Conservation (phyloP, 2,888 invertebrate species). For the Lysandra coridon region DNA sequence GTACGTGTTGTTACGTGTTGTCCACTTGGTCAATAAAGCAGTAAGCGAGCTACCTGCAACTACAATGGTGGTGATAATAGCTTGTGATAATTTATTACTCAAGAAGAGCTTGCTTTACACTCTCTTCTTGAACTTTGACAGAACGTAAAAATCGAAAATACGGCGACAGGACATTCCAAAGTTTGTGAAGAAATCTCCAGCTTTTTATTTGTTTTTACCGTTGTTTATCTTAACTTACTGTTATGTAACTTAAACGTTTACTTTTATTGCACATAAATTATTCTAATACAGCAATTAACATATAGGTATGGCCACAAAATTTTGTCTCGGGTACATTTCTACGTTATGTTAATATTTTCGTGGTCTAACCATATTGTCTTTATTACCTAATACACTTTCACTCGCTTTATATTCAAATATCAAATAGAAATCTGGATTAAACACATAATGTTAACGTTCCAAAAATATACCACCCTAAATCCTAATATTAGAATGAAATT, state of each 20-base stretch:
- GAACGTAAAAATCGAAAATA: not conserved
- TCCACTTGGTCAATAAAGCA: no score
- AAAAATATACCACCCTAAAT: not conserved
- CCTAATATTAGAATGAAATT: not conserved
- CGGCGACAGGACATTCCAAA: not conserved
- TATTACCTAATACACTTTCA: slow-evolving; percentile 25
- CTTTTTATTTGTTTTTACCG: not conserved
- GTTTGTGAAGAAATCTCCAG: not conserved
- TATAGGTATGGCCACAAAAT: slow-evolving; percentile 17
- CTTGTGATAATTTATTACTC: no score
- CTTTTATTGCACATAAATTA: slow-evolving; percentile 18
- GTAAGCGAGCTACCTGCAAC: no score
- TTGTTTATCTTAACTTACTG: not conserved
- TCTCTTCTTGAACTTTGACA: no score
- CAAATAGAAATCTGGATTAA: slow-evolving; percentile 6
- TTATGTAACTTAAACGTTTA: not conserved
- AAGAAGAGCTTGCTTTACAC: no score
- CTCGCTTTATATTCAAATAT: slow-evolving; percentile 19
- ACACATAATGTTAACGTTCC: not conserved
- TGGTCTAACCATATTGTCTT: slow-evolving; percentile 15
- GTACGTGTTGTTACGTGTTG: no score
- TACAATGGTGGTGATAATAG: no score
- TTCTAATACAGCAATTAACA: slow-evolving; percentile 4
- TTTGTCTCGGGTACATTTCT: not conserved
- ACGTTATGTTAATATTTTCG: slow-evolving; percentile 24